Base-by-base conservation (phyloP, 2,113 vertebrate species). In the Paedocypris sp. region DNA sequence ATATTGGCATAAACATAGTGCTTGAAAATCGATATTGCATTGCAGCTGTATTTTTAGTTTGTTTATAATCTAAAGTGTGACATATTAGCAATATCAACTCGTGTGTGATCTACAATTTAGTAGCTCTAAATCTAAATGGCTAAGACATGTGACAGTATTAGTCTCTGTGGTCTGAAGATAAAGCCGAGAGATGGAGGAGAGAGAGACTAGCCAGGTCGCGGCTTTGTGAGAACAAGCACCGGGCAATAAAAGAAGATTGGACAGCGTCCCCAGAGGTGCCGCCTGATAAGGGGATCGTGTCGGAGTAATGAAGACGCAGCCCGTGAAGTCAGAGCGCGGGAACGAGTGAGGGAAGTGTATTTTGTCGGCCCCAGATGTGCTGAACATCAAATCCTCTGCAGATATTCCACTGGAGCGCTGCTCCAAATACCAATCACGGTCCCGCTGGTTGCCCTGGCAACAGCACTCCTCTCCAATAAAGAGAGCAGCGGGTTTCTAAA, bases 291-390 rank as follows among this genome's bases (percentile, higher is more conserved):
- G 19, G 11, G 25, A 25, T 33, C 25, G 29, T 42, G 62, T 36
- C 39, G 58, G 49, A 16, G 12, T 54, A 31, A 52, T 54, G 61
- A 48, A 59, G 51, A 56, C 18, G 32, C 22, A 29, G 60, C 46
- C 31, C 38, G 51, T 45, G 49, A 54, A 16, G 13, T 16, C 50
- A 50, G 66, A 45, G 51, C 46, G 26, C 19, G 10, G 29, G 41
- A 6, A 46, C 66, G 66, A 67, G 75, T 63, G 62, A 58, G 60
- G 16, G 12, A 62, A 65, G 73, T 80, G 77, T 81, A n/a, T n/a
- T n/a, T 79, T 82, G 78, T 74, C 72, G 79, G 83, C 76, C 83
- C 77, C 82, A 84, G 83, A 86, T 84, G 85, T 80, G 71, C 72
- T 58, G 75, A 83, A 78, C 83, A 82, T 80, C 72, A 80, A 83